Conservation (phyloP, 2,888 invertebrate species). For the Troides aeacus region DNA sequence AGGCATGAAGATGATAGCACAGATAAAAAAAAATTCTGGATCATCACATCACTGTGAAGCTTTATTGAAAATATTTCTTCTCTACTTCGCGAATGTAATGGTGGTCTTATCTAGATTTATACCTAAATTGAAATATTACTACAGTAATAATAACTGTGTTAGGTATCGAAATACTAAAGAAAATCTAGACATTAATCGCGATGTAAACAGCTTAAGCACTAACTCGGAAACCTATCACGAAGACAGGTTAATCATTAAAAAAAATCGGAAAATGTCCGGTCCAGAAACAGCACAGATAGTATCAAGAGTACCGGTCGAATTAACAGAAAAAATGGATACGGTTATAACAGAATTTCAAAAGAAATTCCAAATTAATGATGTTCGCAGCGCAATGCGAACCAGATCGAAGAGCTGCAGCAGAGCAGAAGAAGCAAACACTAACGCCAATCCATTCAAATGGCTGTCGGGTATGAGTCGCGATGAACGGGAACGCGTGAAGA, state of each 20-base stretch:
- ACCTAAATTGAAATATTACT: background rate
- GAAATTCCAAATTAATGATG: conserved; percentile 51
- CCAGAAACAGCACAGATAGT: conserved; percentile 65
- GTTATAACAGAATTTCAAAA: conserved; percentile 67
- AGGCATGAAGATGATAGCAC: conserved; percentile 66
- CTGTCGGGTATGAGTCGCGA: conserved; percentile 47
- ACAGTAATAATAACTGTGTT: too few relatives aligned
- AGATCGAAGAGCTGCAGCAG: conserved; percentile 57
- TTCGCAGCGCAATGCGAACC: conserved; percentile 33
- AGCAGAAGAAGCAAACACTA: conserved; percentile 51
- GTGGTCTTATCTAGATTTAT: conserved; percentile 67
- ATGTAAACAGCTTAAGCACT: background rate
- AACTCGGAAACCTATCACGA: conserved; percentile 12
- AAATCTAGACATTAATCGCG: too few relatives aligned
- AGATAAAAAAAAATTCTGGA: conserved; percentile 56
- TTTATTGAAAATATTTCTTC: conserved; percentile 67
- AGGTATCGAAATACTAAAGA: too few relatives aligned
- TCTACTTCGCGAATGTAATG: conserved; percentile 73
- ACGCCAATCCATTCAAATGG: conserved; percentile 57
- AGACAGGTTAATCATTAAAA: conserved; percentile 29
- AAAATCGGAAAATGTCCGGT: conserved; percentile 45
- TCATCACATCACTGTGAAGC: conserved; percentile 59
- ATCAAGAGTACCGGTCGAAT: conserved; percentile 59
- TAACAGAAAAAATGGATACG: conserved; percentile 63
- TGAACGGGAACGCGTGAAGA: conserved; percentile 24